Conservation (phyloP, 2,797 vertebrate species). For the Neopelma chrysocephalum region DNA sequence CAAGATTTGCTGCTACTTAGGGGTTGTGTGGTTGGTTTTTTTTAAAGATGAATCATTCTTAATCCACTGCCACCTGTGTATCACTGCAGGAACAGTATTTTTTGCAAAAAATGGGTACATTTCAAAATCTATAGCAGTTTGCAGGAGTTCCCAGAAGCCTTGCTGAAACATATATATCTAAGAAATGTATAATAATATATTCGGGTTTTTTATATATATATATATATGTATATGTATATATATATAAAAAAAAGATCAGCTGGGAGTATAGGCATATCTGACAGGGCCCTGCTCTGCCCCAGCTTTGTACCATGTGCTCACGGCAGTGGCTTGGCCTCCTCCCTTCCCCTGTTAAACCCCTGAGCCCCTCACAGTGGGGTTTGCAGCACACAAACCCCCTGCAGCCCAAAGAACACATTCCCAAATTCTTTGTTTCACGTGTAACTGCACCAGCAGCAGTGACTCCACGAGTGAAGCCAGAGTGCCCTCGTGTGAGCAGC, state of each 20-base stretch:
- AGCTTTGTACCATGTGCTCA: neutral
- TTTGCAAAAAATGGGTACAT: neutral
- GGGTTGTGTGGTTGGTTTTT: neutral
- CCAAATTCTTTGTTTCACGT: neutral
- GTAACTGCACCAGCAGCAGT: neutral
- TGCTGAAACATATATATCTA: neutral
- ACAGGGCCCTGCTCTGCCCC: neutral
- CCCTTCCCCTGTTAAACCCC: neutral
- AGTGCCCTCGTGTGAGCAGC: slow-evolving; percentile 52
- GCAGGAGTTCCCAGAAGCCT: neutral
- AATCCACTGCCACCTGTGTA: neutral
- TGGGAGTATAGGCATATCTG: neutral
- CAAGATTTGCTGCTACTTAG: neutral
- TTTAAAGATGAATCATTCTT: neutral
- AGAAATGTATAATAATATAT: neutral
- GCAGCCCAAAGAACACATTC: neutral
- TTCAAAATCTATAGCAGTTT: neutral
- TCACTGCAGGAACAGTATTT: neutral
- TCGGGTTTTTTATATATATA: neutral
- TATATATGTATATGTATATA: neutral
- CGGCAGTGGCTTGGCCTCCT: neutral
- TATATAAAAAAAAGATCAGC: neutral
- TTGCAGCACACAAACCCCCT: neutral
- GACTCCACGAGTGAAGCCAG: neutral
- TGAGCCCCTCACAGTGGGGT: rapidly evolving